These are phyloP conservation scores for Planococcus citri DNA, from an alignment of 1,140 invertebrate species.

Conservation along the genomic window DNA sequence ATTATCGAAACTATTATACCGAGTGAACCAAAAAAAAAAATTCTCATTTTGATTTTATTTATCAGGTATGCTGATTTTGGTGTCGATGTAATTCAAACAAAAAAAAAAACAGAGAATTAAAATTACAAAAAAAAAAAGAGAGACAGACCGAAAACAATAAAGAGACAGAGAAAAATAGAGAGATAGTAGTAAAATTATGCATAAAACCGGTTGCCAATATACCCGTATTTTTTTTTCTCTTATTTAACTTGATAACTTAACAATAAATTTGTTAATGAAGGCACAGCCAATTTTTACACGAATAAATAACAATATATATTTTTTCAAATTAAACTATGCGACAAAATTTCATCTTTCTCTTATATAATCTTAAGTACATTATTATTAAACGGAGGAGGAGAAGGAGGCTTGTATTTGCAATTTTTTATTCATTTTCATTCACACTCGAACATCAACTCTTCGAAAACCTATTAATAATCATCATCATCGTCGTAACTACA, in stretches of 20 bases:
- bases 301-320: background rate
- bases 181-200: background rate
- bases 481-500: too few relatives aligned
- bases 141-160: background rate
- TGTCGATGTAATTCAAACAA: too few relatives aligned
- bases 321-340: background rate
- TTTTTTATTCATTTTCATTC: too few relatives aligned
- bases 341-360: background rate
- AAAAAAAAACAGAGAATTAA: too few relatives aligned
- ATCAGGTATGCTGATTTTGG: too few relatives aligned
- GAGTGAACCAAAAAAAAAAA: background rate
- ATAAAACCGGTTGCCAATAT: background rate
- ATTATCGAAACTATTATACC: background rate
- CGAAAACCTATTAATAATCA: too few relatives aligned
- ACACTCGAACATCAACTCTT: too few relatives aligned
- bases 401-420: too few relatives aligned
- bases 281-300: conserved; percentile 2
- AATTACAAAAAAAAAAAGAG: background rate
- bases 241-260: background rate
- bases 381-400: background rate
- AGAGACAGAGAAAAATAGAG: too few relatives aligned
- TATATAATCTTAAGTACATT: too few relatives aligned
- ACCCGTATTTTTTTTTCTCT: background rate
- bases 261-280: conserved; percentile 4
- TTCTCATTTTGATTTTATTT: too few relatives aligned